phyloP scores from a whole-genome alignment of 2,113 vertebrate genomes.

The Papio anubis region DNA sequence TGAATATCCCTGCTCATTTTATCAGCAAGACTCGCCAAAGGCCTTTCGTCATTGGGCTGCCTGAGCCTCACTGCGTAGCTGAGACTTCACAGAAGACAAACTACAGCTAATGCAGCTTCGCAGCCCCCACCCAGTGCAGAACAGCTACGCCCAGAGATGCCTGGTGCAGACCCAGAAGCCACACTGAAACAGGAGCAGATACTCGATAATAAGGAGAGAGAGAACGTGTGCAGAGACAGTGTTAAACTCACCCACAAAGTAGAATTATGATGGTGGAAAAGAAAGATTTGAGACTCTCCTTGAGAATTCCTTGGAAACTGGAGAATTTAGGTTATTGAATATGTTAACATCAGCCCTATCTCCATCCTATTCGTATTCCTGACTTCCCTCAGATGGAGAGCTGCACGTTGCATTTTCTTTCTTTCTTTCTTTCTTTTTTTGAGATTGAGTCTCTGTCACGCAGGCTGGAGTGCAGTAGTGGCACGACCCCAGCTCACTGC shows the following conservation, averaged over 20 bases:
- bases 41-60: neutral
- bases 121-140: neutral
- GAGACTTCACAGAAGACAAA: neutral
- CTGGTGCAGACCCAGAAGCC: neutral
- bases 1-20: neutral
- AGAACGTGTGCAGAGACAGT: neutral
- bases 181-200: neutral
- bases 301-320: neutral
- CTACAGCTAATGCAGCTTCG: neutral
- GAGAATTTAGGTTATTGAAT: too few species aligned
- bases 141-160: neutral
- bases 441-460: too few species aligned
- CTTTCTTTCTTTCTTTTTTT: too few species aligned
- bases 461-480: too few species aligned
- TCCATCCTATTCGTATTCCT: neutral
- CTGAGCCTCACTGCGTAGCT: neutral
- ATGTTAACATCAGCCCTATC: neutral
- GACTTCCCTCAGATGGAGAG: rapidly evolving
- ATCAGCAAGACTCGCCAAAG: neutral
- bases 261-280: neutral
- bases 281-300: neutral
- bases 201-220: neutral
- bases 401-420: too few species aligned
- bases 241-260: neutral
- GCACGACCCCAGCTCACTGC: too few species aligned